Percentiles rank a stretch among this genome's conserved stretches.
These are phyloP conservation scores for Epizoanthus scotinus DNA, from an alignment of 92 coral and sea anemone species.

Conservation along the genomic window DNA sequence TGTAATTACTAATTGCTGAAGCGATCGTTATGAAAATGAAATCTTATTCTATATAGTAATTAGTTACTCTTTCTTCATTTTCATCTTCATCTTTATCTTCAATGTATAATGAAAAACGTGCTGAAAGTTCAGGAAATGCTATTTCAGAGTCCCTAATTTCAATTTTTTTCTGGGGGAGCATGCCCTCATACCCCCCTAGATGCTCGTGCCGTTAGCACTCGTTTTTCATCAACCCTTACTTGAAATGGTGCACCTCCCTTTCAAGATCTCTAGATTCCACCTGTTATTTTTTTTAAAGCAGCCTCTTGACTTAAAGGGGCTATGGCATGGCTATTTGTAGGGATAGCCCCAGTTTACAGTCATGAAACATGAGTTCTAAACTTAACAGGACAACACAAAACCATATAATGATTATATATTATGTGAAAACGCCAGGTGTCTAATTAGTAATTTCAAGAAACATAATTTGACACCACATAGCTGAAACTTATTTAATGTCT, in stretches of 20 bases:
- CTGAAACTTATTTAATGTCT: background rate
- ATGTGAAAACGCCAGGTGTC: background rate
- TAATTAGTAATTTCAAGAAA: background rate
- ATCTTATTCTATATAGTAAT: too few species aligned
- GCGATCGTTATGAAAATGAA: too few species aligned
- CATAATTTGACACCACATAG: background rate
- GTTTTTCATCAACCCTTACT: constrained; percentile 3
- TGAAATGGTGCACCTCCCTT: background rate
- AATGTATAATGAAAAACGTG: too few species aligned
- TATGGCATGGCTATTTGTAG: constrained; percentile 1
- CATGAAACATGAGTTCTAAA: background rate
- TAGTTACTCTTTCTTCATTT: too few species aligned
- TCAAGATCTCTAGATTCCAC: background rate
- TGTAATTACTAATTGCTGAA: too few species aligned
- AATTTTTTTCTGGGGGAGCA: too few species aligned
- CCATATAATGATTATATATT: background rate
- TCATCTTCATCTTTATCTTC: too few species aligned
- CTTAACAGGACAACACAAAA: constrained; percentile 6
- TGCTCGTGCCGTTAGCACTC: background rate
- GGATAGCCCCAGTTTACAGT: background rate
- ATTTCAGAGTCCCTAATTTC: too few species aligned
- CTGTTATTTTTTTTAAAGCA: background rate
- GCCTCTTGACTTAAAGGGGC: constrained; percentile 13
- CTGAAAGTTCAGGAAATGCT: too few species aligned
- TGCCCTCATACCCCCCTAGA: background rate